These are phyloP conservation scores for Platyrinchus mystaceus DNA, from an alignment of 2,797 vertebrate species.

Conservation along the genomic window DNA sequence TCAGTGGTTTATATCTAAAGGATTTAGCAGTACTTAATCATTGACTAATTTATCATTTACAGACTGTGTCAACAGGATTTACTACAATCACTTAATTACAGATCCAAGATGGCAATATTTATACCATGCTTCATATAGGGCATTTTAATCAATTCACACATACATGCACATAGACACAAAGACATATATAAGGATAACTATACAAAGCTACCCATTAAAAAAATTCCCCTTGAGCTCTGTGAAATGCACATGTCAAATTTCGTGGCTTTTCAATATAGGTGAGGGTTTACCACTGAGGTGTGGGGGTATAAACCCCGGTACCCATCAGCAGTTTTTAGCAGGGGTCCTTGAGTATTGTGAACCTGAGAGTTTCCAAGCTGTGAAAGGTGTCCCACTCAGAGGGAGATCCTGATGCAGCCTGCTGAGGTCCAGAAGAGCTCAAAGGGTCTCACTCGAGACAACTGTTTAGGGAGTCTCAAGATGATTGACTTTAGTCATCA, in stretches of 20 bases:
- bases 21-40: neutral
- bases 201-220: neutral
- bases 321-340: accelerated
- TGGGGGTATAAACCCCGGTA: neutral
- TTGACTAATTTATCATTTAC: neutral
- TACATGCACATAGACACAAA: accelerated
- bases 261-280: neutral
- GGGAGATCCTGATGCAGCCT: neutral
- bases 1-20: neutral
- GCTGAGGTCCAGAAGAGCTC: neutral
- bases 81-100: neutral
- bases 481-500: neutral
- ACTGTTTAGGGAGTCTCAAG: neutral
- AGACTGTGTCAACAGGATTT: neutral
- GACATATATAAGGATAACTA: neutral
- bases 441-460: neutral
- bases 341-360: neutral
- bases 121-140: too few relatives aligned
- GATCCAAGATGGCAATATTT: neutral
- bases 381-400: neutral
- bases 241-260: neutral
- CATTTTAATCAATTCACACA: neutral
- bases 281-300: neutral
- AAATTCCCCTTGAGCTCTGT: neutral
- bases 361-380: neutral